These are phyloP conservation scores for Aphelocoma californica DNA, from an alignment of 2,797 vertebrate genomes.

Conservation along the genomic window DNA sequence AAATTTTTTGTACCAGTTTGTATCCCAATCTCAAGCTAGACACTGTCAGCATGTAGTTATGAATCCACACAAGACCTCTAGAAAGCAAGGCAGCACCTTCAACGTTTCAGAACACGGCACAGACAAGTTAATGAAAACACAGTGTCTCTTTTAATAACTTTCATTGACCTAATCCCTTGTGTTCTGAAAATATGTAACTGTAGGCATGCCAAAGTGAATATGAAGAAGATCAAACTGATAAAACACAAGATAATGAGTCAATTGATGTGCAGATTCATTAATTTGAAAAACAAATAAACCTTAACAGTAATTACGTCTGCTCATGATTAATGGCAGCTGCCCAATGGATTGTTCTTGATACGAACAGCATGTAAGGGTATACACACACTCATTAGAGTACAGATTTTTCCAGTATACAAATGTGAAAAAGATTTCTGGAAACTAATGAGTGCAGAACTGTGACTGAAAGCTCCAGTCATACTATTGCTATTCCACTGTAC, in stretches of 20 bases:
- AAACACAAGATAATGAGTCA: not conserved
- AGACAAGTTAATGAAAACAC: slow-evolving; percentile 4
- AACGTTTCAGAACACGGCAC: not conserved
- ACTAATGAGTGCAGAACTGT: not conserved
- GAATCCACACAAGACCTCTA: not conserved
- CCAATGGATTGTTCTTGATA: not conserved
- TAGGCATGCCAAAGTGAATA: not conserved
- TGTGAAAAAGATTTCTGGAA: not conserved
- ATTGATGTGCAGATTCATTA: not conserved
- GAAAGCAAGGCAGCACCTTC: not conserved
- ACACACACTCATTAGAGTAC: not conserved
- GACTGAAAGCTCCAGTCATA: not conserved
- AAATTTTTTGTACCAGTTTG: not conserved
- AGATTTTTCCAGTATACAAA: not conserved
- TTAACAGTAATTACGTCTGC: not conserved
- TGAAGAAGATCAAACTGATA: not conserved
- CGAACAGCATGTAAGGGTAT: not conserved
- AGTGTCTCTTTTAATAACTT: not conserved
- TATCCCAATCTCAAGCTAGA: not conserved
- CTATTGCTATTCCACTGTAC: not conserved
- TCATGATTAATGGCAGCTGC: slow-evolving; percentile 12
- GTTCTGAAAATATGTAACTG: not conserved
- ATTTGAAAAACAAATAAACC: slow-evolving; percentile 33
- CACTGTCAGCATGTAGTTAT: not conserved
- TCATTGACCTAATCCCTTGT: not conserved